Base-by-base conservation (phyloP, 30 jellyfish, hydroid and myxozoan genomes). In the Aurelia coerulea region DNA sequence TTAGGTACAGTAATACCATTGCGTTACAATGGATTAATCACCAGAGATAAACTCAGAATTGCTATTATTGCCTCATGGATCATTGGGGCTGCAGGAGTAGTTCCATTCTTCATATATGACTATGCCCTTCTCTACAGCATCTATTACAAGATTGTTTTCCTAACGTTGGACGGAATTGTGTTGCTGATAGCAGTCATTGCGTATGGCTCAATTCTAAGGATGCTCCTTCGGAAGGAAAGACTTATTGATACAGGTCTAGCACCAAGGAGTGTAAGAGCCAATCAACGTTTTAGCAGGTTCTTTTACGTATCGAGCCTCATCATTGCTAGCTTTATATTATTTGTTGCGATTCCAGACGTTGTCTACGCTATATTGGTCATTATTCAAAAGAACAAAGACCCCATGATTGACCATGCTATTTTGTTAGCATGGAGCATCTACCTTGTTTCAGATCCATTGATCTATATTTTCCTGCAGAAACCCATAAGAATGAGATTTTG, bases 321-420 rank as follows among this genome's bases (percentile, higher is more conserved):
- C 76, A 83, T 83, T 12, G 80, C 73, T 17, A 68, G 87, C 35
- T 83, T 83, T 39, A 83, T 83, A 18, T 72, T 73, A 35, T 83
- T 83, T 71, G 92, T 83, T 9, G 81, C 86, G 10, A 72, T 83
- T 9, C 92, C 92, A 15, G 92, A 83, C 39, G 73, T 73, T 14
- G 76, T 71, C 7, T 71, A 83, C 79, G 86, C 50, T 52, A 29
- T 75, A 3, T 4, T 71, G 63, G 86, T 83, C 32, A 60, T 83
- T 7, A 34, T 83, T 62, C 29, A 72, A 1, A 86, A 63, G 10
- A 64, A 35, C 63, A 79, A 74, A 29, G 86, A 72, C 50, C 80
- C 80, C 10, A 72, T 71, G 73, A 37, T 56, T 42, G 92, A 83
- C 37, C n/a, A 29, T 17, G 63, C 70, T 31, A 41, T 83, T 35